These are phyloP conservation scores for Cryptops parisi DNA, from an alignment of 2,888 invertebrate genomes.

Conservation along the genomic window DNA sequence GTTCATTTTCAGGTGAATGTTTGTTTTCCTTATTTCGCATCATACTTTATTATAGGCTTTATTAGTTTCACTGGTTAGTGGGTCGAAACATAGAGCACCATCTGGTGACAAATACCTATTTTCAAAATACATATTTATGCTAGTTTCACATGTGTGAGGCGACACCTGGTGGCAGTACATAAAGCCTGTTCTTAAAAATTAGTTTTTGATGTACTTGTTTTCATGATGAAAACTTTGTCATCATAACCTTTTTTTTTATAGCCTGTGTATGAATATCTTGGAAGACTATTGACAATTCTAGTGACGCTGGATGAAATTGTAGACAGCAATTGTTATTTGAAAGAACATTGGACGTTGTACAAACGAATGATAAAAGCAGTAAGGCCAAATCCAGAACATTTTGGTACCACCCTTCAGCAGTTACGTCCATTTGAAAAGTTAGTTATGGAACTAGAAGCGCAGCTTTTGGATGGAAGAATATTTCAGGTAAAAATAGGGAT, in stretches of 20 bases:
- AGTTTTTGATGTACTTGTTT: too few species aligned
- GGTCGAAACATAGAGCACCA: too few species aligned
- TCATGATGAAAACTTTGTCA: neutral
- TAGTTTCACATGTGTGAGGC: too few species aligned
- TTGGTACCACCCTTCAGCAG: conserved; percentile 45
- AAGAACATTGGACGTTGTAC: conserved; percentile 62
- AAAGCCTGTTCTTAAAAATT: too few species aligned
- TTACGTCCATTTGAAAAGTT: conserved; percentile 53
- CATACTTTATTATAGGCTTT: neutral
- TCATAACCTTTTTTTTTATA: conserved; percentile 19
- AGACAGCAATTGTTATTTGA: conserved; percentile 40
- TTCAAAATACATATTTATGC: too few species aligned
- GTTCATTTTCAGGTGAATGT: conserved; percentile 31
- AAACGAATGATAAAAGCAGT: conserved; percentile 55
- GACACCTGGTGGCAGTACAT: too few species aligned
- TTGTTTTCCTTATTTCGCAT: conserved; percentile 3
- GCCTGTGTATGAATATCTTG: conserved; percentile 35
- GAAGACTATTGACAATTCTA: conserved; percentile 36
- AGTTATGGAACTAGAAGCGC: conserved; percentile 50
- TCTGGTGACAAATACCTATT: too few species aligned
- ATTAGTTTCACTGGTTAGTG: neutral
- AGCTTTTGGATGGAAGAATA: conserved; percentile 51
- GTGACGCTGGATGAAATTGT: conserved; percentile 52
- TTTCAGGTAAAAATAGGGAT: conserved; percentile 46
- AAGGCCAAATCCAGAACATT: conserved; percentile 45